Evolutionary conservation across 2,797 vertebrate species (phyloP).

Genomic region (Geotria australis): DNA sequence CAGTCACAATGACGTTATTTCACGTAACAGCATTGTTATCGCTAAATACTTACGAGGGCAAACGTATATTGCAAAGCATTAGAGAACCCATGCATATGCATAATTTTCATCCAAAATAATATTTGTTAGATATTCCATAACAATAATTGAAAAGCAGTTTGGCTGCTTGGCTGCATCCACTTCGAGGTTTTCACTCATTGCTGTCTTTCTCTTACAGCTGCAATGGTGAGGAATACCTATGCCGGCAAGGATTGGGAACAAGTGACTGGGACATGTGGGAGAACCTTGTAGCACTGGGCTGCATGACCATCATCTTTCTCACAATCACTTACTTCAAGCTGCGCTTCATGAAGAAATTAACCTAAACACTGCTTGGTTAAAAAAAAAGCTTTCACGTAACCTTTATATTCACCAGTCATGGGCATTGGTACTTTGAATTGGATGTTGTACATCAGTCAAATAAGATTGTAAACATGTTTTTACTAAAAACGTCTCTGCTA

Average conservation of each 20-base stretch:
- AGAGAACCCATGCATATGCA: no score
- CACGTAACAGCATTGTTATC: no score
- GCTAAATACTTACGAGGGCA: no score
- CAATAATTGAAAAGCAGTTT: background rate
- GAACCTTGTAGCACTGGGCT: slow-evolving; percentile 10
- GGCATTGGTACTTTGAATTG: no score
- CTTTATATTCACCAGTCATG: background rate
- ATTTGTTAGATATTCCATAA: no score
- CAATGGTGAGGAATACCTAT: slow-evolving; percentile 10
- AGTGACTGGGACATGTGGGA: slow-evolving; percentile 13
- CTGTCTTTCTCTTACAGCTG: slow-evolving; percentile 6
- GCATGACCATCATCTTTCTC: slow-evolving; percentile 12
- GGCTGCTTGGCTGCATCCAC: background rate
- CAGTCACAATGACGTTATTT: no score
- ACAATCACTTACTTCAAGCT: slow-evolving; percentile 11
- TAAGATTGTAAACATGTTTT: no score
- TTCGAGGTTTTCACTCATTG: background rate
- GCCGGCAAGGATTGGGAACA: slow-evolving; percentile 8
- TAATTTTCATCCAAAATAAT: no score
- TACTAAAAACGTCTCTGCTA: no score
- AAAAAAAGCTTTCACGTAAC: background rate
- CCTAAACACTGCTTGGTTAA: slow-evolving; percentile 2
- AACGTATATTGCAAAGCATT: no score
- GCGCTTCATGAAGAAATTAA: slow-evolving; percentile 12
- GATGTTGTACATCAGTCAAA: no score